These are phyloP conservation scores for Calypte anna DNA, from an alignment of 2,113 vertebrate genomes.

Conservation along the genomic window DNA sequence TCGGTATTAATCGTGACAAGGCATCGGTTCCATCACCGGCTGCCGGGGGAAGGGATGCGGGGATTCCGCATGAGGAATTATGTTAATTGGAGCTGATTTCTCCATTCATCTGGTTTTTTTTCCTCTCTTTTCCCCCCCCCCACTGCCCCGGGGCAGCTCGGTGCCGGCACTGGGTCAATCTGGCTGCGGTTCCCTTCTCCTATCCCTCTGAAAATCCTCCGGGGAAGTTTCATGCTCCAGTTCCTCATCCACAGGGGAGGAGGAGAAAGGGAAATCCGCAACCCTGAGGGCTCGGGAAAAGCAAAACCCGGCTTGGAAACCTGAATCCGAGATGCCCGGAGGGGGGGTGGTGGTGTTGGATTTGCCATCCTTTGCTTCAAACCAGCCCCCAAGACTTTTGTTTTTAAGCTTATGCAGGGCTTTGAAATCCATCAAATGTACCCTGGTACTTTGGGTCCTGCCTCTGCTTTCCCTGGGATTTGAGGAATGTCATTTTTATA, in stretches of 20 bases:
- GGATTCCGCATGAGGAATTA: not conserved
- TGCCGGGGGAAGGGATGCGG: not conserved
- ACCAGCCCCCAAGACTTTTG: not conserved
- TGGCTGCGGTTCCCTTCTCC: not conserved
- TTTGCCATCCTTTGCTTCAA: not conserved
- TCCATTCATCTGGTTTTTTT: not conserved
- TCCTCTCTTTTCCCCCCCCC: not conserved
- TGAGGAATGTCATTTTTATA: not conserved
- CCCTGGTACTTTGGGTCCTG: not conserved
- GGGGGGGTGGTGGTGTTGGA: too few relatives aligned
- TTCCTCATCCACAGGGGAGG: not conserved
- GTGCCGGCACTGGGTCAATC: not conserved
- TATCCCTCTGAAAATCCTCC: not conserved
- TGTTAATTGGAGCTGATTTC: not conserved
- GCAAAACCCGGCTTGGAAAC: not conserved
- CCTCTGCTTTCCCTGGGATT: not conserved
- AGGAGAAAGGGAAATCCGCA: not conserved
- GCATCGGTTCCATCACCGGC: not conserved
- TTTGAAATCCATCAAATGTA: not conserved
- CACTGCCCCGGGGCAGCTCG: too few relatives aligned
- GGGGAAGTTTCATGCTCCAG: conserved; percentile 47
- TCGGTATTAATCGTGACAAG: not conserved
- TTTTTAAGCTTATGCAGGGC: not conserved
- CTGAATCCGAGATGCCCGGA: not conserved
- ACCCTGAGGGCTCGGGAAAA: fast-evolving